These are phyloP conservation scores for Piscicola geometra DNA, from an alignment of 2,888 invertebrate genomes.

Conservation along the genomic window DNA sequence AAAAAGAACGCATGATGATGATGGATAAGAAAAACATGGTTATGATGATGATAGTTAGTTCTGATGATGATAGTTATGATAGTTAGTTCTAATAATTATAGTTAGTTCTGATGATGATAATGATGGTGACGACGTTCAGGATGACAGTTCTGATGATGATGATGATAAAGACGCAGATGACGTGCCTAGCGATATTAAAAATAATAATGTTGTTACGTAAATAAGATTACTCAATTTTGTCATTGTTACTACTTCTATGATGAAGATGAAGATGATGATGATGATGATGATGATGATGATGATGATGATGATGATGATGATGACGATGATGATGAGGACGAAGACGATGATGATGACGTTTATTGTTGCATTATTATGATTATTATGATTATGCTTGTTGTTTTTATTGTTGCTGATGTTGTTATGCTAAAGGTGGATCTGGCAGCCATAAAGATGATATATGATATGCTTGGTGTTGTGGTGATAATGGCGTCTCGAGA, in stretches of 20 bases:
- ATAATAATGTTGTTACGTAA: too few relatives aligned
- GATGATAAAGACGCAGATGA: constrained; percentile 26
- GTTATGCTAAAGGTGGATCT: neutral
- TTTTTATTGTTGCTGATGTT: neutral
- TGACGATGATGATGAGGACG: constrained; percentile 17
- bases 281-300: constrained; percentile 27
- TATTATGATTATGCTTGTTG: neutral
- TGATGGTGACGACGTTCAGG: neutral
- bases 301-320: constrained; percentile 26
- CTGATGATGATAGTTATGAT: too few relatives aligned
- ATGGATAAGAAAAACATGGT: constrained; percentile 8
- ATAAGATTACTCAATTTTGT: too few relatives aligned
- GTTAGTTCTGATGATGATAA: constrained; percentile 17
- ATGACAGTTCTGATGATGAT: constrained; percentile 11
- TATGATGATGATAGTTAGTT: too few relatives aligned
- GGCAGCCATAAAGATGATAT: constrained; percentile 12
- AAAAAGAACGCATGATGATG: neutral
- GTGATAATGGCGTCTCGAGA: constrained; percentile 5
- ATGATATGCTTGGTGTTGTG: constrained; percentile 8
- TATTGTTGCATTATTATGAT: neutral
- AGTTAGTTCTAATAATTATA: too few relatives aligned
- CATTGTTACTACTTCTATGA: too few relatives aligned
- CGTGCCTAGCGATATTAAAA: neutral
- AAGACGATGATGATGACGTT: constrained; percentile 15
- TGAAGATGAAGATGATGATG: constrained; percentile 10